Evolutionary conservation across 2,888 invertebrate species (phyloP), one percentile per base, ranked within the genome.

Genomic region (Peribatodes rhomboidaria): DNA sequence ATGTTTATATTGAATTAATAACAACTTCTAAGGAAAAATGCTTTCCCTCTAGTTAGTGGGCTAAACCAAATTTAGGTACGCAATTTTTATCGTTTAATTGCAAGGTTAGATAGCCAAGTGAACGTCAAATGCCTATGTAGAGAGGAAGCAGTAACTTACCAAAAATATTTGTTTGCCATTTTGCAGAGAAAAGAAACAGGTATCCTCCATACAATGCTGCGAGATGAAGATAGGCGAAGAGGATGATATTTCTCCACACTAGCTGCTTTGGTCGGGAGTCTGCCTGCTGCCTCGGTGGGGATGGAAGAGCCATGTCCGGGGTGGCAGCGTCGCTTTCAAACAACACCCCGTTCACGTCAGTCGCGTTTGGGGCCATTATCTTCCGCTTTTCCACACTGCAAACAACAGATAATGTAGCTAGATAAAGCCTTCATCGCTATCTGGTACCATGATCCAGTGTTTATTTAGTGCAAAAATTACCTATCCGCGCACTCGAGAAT

Each of bases 221-320:
- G 53, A 95, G 41, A 83, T 98, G 98, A 67, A 98, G 94, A 80
- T 96, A 96, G 9, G 93, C 89, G 81, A 98, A 97, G 0, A 96
- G 93, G n/a, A 96, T 86, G 53, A 98, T 96, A 82, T 98, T 98
- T 72, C 96, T 94, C 98, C 98, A 98, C 8, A 98, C 98, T 50
- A 96, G 85, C 80, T 94, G 89, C 39, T 93, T 81, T 64, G 95
- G 94, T 46, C 93, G 87, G 64, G 92, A 90, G 62, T 95, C 95
- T 0, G 95, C 95, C 72, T 86, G 85, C 66, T 86, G 84, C n/a
- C 91, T 80, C 11, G 92, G 88, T n/a, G 86, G 61, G 10, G 70
- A 81, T 2, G 83, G 73, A 11, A 94, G 82, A 0, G 89, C 93
- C 75, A 93, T 72, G 70, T 94, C 94, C 2, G 91, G 86, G 10